Conservation (phyloP, 2,113 vertebrate species). For the Herpailurus yagouaroundi region DNA sequence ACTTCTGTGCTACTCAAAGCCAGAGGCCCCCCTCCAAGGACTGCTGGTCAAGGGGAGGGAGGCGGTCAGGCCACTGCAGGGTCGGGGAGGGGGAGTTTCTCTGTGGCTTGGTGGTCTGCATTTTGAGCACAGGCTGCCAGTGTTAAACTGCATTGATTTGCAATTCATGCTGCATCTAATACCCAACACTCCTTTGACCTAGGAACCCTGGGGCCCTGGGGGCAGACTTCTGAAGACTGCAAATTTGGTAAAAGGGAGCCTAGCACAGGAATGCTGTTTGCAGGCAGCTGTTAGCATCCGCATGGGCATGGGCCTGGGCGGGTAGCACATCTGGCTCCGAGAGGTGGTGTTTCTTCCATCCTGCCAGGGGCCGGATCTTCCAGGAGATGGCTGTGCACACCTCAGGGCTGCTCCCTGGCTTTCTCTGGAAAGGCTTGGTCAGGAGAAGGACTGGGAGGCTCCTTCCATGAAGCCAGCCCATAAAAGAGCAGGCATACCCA, state of each 20-base stretch:
- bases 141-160: background rate
- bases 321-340: background rate
- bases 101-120: background rate
- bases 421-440: background rate
- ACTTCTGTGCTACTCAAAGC: background rate
- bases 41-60: too few species aligned
- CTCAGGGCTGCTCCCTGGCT: background rate
- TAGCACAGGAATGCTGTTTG: background rate
- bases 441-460: background rate
- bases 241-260: background rate
- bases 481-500: background rate
- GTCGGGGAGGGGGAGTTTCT: background rate
- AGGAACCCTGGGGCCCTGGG: background rate
- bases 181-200: background rate
- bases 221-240: background rate
- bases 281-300: background rate
- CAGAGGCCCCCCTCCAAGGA: background rate
- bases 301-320: background rate
- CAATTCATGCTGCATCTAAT: background rate
- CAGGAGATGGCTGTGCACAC: background rate
- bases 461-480: background rate
- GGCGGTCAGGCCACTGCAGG: background rate
- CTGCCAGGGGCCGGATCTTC: background rate
- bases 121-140: background rate
- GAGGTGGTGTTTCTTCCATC: background rate